Conservation (phyloP, 2,797 vertebrate species). For the Taeniopygia guttata region DNA sequence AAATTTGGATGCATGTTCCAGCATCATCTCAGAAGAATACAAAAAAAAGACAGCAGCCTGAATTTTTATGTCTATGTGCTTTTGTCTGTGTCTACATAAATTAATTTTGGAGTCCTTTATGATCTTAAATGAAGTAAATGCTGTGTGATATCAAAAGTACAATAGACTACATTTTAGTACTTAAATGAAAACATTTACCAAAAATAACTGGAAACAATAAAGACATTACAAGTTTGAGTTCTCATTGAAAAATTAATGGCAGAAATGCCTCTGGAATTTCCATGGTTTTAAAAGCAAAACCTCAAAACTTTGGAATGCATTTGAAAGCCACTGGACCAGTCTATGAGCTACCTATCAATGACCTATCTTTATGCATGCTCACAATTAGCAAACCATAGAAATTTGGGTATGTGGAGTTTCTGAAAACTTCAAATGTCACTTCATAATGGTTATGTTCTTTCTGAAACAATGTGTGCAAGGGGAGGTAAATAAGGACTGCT, state of each 20-base stretch:
- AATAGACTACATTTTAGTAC: not conserved
- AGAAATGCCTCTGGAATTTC: not conserved
- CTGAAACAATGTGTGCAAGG: not conserved
- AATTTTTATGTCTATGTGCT: not conserved
- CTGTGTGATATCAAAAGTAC: not conserved
- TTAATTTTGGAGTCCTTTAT: not conserved
- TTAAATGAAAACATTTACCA: not conserved
- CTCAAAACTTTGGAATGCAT: not conserved
- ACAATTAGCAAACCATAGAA: not conserved
- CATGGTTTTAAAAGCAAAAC: not conserved
- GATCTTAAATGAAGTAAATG: not conserved
- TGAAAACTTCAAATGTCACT: not conserved
- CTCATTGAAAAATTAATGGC: not conserved
- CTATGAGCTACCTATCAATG: not conserved
- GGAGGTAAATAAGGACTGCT: not conserved
- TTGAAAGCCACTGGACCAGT: not conserved
- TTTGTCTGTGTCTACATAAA: not conserved
- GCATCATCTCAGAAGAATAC: rapidly evolving
- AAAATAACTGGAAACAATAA: not conserved
- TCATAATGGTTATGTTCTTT: not conserved
- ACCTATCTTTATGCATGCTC: not conserved
- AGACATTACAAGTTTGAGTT: not conserved
- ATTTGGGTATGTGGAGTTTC: not conserved
- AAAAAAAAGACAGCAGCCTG: not conserved
- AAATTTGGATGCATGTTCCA: not conserved